Evolutionary conservation across 1,140 invertebrate species (phyloP), one percentile per base, ranked within the genome.

Genomic region (Cardiocondyla obscurior): DNA sequence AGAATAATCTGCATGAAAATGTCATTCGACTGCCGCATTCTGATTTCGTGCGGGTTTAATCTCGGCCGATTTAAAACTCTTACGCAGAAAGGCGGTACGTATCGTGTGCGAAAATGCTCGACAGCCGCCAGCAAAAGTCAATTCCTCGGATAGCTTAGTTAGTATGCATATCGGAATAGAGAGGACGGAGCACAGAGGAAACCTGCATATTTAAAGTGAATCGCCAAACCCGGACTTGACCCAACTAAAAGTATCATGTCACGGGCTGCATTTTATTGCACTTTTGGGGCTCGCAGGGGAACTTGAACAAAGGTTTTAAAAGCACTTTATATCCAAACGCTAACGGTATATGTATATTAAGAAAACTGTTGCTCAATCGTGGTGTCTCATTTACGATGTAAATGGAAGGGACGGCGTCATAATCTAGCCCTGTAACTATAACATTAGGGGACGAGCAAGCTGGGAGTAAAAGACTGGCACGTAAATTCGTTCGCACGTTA

Each of bases 401-500:
- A 62, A 81, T 44, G 58, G 19, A 67, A 67, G 46, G 39, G 30
- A 12, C 51, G 12, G 14, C 51, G 16, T 67, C 12, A 19, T 33
- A 58, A 79, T 28, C 44, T 58, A 33, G 19, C 57, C 42, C 30
- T 19, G 22, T 28, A 46, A 67, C 46, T 14, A 49, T 39, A 36
- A 77, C 36, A 53, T n/a, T 39, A 57, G 19, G 19, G 33, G 25
- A 42, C 25, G 28, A 46, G 33, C 5, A 60, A 67, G 39, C 14
- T 53, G 30, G 33, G 53, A 39, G 57, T 14, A 46, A 83, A 79
- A 67, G 49, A 67, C 39, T 36, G 81, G 36, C 49, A 49, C 58
- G 58, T 83, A 79, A 83, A 79, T 79, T n/a, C 60, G 53, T 83
- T 83, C 30, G 58, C 73, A 30, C 82, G 53, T 83, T 83, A 79